These are phyloP conservation scores for Heterotis niloticus DNA, from an alignment of 2,113 vertebrate genomes.

Conservation along the genomic window DNA sequence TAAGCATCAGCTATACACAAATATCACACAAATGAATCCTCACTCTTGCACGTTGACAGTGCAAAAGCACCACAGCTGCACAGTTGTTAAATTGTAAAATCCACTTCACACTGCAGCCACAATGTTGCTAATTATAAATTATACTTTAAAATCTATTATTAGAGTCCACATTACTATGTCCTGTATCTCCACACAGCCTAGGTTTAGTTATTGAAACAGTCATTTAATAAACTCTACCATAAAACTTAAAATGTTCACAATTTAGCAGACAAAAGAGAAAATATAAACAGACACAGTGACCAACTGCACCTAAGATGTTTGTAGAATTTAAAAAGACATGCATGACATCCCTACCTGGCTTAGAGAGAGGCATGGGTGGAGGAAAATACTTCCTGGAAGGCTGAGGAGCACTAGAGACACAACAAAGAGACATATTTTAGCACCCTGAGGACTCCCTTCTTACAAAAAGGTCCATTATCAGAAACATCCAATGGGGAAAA, in stretches of 20 bases:
- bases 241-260: background rate
- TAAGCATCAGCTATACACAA: background rate
- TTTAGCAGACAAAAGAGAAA: too few relatives aligned
- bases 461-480: background rate
- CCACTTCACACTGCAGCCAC: background rate
- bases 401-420: slow-evolving; percentile 74
- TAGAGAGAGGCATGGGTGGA: slow-evolving; percentile 95
- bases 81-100: too few relatives aligned
- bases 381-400: slow-evolving; percentile 87
- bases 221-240: too few relatives aligned
- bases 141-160: too few relatives aligned
- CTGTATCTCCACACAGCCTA: too few relatives aligned
- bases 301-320: too few relatives aligned
- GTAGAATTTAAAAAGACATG: background rate
- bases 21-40: background rate
- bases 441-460: background rate
- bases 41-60: background rate
- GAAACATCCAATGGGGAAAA: background rate
- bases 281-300: too few relatives aligned
- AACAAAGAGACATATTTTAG: slow-evolving; percentile 27
- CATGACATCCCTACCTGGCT: slow-evolving; percentile 75
- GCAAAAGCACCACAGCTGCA: background rate
- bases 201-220: too few relatives aligned
- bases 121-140: too few relatives aligned
- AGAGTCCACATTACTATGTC: too few relatives aligned